Base-by-base conservation (phyloP, 1,140 invertebrate genomes). In the Temnothorax longispinosus region DNA sequence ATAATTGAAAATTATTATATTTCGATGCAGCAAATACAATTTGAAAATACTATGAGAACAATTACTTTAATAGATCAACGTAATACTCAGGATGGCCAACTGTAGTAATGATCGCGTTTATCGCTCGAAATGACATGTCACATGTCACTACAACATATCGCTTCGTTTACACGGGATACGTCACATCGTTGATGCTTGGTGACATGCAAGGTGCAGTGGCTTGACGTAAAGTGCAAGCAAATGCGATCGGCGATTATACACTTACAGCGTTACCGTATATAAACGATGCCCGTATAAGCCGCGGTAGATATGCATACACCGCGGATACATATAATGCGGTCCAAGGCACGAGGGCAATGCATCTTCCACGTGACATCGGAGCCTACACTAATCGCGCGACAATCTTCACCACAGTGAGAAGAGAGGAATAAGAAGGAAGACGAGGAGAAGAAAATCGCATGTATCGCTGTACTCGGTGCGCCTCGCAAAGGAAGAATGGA, bases 231-330 rank as follows among this genome's bases (percentile, higher is more conserved):
- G 94, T 95, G 95, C 94, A 94, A 94, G 93, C 92, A 94, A 94
- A 95, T 95, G 94, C 93, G 94, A 95, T 95, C 93, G 93, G 87
- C 94, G 94, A 95, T 95, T 95, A 95, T 94, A 94, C 95, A 95
- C 94, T 95, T 94, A 95, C 94, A 93, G 93, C 93, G 94, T 95
- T 95, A 94, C 93, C 89, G 91, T 92, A 92, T 95, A 94, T 93
- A 94, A 94, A 93, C 93, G 86, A 88, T 87, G 88, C 86, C 71
- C 81, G 90, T 92, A 92, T 93, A 93, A 92, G 72, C 69, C 81
- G 21, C 89, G 87, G 88, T 65, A 77, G 77, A 87, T 91, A 90
- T 86, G 82, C 86, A 88, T 62, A 82, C 75, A 47, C 27, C 64
- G 60, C 52, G 60, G 54, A 85, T 86, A 87, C 85, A 62, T 87